phyloP scores from a whole-genome alignment of 2,888 invertebrate species.

The Drosophila picticornis region DNA sequence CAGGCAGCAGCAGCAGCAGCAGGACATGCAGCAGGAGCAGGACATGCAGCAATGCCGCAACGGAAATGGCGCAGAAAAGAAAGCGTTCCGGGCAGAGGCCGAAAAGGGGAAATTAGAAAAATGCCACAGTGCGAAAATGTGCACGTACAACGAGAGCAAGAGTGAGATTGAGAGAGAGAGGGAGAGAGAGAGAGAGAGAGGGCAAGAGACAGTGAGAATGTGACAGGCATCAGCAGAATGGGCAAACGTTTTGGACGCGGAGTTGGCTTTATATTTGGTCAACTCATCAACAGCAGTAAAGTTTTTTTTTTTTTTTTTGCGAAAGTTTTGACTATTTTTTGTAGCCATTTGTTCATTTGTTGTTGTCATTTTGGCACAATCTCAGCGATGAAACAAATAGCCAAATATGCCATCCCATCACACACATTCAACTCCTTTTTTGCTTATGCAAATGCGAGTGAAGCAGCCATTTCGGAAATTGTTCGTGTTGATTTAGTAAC shows the following conservation, averaged over 20 bases:
- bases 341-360: neutral
- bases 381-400: constrained; percentile 48
- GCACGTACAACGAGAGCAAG: neutral
- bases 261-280: constrained; percentile 15
- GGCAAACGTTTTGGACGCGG: constrained; percentile 30
- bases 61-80: constrained; percentile 77
- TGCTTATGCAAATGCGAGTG: constrained; percentile 55
- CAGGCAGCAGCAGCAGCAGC: neutral
- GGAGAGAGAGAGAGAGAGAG: neutral
- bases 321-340: constrained; percentile 36
- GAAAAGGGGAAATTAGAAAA: constrained; percentile 73
- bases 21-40: constrained; percentile 66
- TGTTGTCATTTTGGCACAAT: constrained; percentile 30
- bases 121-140: constrained; percentile 63
- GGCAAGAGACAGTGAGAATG: constrained; percentile 1
- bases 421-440: constrained; percentile 36
- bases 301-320: constrained; percentile 20
- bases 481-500: constrained; percentile 74
- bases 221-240: constrained; percentile 30
- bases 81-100: constrained; percentile 38
- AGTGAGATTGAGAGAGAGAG: neutral
- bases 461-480: constrained; percentile 35
- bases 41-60: constrained; percentile 68
- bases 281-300: constrained; percentile 22
- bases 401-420: constrained; percentile 56